Evolutionary conservation across 2,113 vertebrate species (phyloP).

Genomic region (Bufo gargarizans): DNA sequence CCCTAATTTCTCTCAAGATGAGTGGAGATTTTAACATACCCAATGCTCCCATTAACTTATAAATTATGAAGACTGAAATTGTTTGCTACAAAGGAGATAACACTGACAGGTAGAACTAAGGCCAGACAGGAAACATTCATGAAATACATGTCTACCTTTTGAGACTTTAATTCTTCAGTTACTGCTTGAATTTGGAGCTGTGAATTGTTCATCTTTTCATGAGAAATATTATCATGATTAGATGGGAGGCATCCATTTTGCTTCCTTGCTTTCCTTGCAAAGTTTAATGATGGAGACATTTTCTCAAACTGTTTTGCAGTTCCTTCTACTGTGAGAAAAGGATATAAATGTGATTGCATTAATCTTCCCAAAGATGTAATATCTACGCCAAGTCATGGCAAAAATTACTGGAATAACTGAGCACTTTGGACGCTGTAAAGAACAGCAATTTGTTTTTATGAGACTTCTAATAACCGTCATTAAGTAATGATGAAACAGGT

Average conservation of each 20-base stretch:
- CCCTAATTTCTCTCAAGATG: no score
- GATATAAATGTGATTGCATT: background rate
- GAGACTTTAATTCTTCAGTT: constrained; percentile 83
- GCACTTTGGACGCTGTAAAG: background rate
- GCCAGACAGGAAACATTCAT: background rate
- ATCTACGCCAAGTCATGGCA: background rate
- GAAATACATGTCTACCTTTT: constrained; percentile 79
- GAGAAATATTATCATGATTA: constrained; percentile 65
- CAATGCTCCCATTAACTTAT: no score
- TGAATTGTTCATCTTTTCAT: constrained; percentile 71
- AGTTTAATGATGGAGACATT: constrained; percentile 57
- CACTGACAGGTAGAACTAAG: no score
- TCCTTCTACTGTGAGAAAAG: constrained; percentile 44
- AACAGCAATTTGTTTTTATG: background rate
- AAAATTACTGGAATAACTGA: background rate
- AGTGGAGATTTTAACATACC: no score
- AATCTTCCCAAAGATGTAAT: background rate
- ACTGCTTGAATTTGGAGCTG: constrained; percentile 81
- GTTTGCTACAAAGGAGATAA: no score
- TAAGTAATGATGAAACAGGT: no score
- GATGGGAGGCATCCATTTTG: constrained; percentile 67
- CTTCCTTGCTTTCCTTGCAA: constrained; percentile 70
- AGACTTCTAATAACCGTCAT: background rate
- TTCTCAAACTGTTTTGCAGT: constrained; percentile 55
- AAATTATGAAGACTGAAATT: no score